Conservation (phyloP, 2,797 vertebrate genomes). For the Thalassophryne amazonica region DNA sequence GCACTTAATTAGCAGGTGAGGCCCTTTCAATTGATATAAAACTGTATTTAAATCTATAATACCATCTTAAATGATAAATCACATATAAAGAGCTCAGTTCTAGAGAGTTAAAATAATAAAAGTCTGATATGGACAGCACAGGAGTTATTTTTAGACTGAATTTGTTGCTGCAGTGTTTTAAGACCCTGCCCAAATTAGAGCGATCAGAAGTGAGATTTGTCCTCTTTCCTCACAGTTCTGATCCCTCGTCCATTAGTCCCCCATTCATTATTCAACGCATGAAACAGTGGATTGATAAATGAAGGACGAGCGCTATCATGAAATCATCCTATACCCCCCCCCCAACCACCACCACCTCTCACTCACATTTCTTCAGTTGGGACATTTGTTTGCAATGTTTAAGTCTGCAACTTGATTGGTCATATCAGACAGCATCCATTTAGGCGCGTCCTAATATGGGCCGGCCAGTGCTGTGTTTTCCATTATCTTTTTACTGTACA, state of each 20-base stretch:
- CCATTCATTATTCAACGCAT: conserved; percentile 71
- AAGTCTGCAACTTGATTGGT: conserved; percentile 50
- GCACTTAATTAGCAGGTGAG: too few relatives aligned
- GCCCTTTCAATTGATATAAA: too few relatives aligned
- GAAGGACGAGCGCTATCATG: conserved; percentile 57
- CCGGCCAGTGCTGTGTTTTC: conserved; percentile 40
- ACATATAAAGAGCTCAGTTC: too few relatives aligned
- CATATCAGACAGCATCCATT: conserved; percentile 32
- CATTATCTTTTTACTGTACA: conserved; percentile 77
- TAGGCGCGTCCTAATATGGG: conserved; percentile 28
- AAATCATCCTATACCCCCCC: conserved; percentile 44
- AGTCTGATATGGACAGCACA: conserved; percentile 13
- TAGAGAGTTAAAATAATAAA: conserved; percentile 5
- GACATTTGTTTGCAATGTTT: conserved; percentile 44
- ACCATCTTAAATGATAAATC: too few relatives aligned
- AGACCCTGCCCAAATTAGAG: conserved; percentile 24
- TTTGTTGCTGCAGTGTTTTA: conserved; percentile 12
- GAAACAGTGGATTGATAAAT: conserved; percentile 66
- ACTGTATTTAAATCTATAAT: too few relatives aligned
- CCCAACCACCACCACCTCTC: conserved; percentile 32
- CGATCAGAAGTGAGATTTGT: conserved; percentile 39
- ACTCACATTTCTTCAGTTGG: conserved; percentile 34
- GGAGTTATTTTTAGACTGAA: conserved; percentile 23
- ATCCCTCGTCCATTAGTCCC: conserved; percentile 64
- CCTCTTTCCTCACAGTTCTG: conserved; percentile 39